Percentiles rank a stretch among this genome's conserved stretches.
Conservation (phyloP, 2,113 vertebrate species). For the Okapia johnstoni region DNA sequence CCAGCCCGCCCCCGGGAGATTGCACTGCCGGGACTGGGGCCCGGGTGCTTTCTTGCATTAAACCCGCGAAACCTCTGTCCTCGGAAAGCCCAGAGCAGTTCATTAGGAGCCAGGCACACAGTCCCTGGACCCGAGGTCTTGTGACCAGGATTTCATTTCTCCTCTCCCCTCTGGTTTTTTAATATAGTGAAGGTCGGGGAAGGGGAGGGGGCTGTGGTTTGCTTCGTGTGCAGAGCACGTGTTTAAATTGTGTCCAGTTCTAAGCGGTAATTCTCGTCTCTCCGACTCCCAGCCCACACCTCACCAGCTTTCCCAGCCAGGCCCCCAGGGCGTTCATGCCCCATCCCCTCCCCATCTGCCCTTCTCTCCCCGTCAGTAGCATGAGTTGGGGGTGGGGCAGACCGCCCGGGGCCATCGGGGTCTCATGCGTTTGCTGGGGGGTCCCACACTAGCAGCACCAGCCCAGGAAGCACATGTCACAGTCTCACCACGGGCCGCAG, state of each 20-base stretch:
- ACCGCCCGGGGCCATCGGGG: accelerated
- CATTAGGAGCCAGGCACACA: not conserved
- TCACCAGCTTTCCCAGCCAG: not conserved
- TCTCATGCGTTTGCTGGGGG: accelerated
- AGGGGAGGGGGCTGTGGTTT: not conserved
- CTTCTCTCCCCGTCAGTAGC: not conserved
- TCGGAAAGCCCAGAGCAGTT: not conserved
- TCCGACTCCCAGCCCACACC: not conserved
- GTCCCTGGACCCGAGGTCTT: not conserved
- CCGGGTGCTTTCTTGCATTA: not conserved
- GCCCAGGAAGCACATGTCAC: not conserved
- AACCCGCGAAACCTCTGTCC: not conserved
- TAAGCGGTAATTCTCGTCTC: too few relatives aligned
- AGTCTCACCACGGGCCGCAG: not conserved
- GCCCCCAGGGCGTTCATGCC: too few relatives aligned
- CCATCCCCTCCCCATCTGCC: not conserved
- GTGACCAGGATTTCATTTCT: not conserved
- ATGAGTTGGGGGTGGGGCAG: not conserved
- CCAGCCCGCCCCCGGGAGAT: not conserved
- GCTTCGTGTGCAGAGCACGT: not conserved
- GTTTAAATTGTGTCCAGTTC: not conserved
- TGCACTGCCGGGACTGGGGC: not conserved
- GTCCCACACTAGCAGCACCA: not conserved
- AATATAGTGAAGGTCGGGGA: not conserved
- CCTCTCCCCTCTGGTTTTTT: not conserved